Conservation (phyloP, 1,140 invertebrate genomes). For the Bombus haemorrhoidalis region DNA sequence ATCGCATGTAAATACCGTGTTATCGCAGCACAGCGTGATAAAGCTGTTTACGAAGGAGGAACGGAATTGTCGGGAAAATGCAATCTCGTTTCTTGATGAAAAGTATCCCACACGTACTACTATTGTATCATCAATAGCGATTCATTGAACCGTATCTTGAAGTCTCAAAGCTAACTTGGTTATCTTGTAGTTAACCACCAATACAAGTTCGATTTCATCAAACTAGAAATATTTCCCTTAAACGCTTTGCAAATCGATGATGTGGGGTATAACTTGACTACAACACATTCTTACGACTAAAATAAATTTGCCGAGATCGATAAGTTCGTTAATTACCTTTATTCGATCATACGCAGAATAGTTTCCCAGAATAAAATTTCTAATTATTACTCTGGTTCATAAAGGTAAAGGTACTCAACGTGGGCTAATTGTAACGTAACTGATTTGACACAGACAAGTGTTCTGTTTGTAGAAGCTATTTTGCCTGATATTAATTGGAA, state of each 20-base stretch:
- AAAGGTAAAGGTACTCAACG: background rate
- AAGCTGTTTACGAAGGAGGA: constrained; percentile 38
- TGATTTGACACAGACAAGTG: too few species aligned
- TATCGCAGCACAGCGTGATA: constrained; percentile 23
- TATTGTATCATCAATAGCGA: constrained; percentile 35
- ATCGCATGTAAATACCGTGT: constrained; percentile 36
- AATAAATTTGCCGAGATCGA: background rate
- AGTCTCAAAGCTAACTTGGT: background rate
- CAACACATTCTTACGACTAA: background rate
- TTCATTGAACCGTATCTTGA: constrained; percentile 11
- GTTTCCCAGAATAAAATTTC: background rate
- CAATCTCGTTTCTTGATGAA: constrained; percentile 11
- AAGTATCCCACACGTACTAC: background rate
- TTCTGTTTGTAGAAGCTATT: too few species aligned
- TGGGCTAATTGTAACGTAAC: background rate
- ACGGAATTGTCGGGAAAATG: background rate
- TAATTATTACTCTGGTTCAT: background rate
- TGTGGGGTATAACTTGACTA: background rate
- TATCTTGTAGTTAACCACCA: background rate
- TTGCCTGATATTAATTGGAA: background rate
- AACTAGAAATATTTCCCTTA: background rate
- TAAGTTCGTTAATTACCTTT: constrained; percentile 15
- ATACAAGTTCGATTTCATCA: background rate
- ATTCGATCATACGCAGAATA: background rate
- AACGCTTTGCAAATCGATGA: background rate